phyloP scores from a whole-genome alignment of 1,140 invertebrate genomes.

The Asbolus verrucosus region DNA sequence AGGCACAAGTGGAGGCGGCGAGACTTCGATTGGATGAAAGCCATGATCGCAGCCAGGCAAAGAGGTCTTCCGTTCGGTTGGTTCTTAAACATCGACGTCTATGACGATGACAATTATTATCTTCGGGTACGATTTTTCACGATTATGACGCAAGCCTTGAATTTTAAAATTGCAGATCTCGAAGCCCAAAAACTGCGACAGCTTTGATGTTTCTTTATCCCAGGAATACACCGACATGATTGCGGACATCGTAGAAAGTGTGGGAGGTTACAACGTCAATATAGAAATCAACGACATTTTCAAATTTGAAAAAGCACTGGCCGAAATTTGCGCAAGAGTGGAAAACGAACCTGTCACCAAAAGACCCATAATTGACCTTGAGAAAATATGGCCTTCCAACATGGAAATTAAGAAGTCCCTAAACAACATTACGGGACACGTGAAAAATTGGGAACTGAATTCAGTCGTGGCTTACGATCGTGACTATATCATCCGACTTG shows the following conservation, averaged over 20 bases:
- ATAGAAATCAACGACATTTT: no score
- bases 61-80: conserved; percentile 68
- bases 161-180: conserved; percentile 1
- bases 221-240: no score
- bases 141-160: no score
- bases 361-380: no score
- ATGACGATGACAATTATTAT: not conserved
- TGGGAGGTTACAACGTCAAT: no score
- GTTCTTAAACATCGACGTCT: conserved; percentile 56
- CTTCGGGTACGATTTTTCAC: not conserved
- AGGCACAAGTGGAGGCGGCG: conserved; percentile 72
- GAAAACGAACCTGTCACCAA: no score
- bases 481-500: not conserved
- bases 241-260: no score
- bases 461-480: not conserved
- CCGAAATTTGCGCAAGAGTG: no score
- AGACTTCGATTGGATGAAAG: conserved; percentile 74
- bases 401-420: not conserved
- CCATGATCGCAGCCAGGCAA: conserved; percentile 72
- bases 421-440: not conserved
- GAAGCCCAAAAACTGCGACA: no score
- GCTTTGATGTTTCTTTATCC: no score
- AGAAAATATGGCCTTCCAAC: no score
- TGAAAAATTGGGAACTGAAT: not conserved
- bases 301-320: no score